Conservation (phyloP, 1,140 invertebrate species). For the Yoshiicerus persimilis region DNA sequence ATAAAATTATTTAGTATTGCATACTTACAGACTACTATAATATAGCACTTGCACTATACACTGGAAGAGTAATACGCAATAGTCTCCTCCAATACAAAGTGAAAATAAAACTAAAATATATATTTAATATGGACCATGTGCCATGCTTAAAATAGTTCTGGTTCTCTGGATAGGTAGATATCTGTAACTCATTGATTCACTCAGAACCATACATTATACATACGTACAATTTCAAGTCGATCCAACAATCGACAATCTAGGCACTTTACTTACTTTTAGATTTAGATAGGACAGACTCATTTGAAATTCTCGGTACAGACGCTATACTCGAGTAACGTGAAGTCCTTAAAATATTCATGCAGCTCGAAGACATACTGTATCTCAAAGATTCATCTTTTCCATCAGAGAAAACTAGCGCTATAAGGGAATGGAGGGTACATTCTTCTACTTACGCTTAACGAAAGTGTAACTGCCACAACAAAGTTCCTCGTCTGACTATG, state of each 20-base stretch:
- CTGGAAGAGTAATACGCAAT: no score
- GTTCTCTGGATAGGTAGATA: no score
- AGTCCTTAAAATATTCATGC: not conserved
- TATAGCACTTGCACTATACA: not conserved
- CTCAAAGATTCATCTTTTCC: slow-evolving; percentile 10
- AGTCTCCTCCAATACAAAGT: no score
- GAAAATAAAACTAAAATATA: not conserved
- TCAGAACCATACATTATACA: not conserved
- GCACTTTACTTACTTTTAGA: not conserved
- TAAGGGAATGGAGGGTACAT: not conserved
- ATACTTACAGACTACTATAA: not conserved
- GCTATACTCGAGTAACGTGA: not conserved
- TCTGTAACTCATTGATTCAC: no score
- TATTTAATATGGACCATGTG: not conserved
- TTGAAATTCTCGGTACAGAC: not conserved
- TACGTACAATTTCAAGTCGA: not conserved
- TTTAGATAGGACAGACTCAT: not conserved
- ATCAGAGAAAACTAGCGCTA: not conserved
- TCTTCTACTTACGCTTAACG: not conserved
- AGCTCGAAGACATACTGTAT: not conserved
- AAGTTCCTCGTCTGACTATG: not conserved
- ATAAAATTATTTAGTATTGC: not conserved
- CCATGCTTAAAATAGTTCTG: no score
- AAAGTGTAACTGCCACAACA: not conserved
- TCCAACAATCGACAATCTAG: not conserved